These are phyloP conservation scores for Cantharis flavilabris DNA, from an alignment of 2,888 invertebrate genomes.

Conservation along the genomic window DNA sequence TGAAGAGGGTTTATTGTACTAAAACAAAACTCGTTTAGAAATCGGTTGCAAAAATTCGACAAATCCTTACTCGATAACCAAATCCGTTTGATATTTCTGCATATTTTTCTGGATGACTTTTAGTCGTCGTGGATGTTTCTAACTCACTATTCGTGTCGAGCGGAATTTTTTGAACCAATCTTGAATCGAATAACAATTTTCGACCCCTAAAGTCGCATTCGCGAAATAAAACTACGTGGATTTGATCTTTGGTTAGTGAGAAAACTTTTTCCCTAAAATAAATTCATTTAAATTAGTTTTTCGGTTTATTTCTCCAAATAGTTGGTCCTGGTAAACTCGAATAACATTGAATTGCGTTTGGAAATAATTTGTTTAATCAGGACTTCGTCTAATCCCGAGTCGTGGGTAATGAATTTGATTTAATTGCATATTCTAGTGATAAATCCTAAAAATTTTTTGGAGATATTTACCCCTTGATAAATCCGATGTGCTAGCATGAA, in stretches of 20 bases:
- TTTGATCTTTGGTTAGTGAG: conserved; percentile 72
- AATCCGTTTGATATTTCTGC: conserved; percentile 68
- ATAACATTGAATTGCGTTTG: too few relatives aligned
- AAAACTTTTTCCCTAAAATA: conserved; percentile 59
- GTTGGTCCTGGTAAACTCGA: too few relatives aligned
- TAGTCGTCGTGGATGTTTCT: conserved; percentile 4
- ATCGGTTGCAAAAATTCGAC: not conserved
- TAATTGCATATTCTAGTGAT: too few relatives aligned
- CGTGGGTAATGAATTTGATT: too few relatives aligned
- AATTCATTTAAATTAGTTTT: conserved; percentile 6
- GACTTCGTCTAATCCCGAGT: too few relatives aligned
- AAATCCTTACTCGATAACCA: conserved; percentile 65
- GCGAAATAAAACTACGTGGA: conserved; percentile 80
- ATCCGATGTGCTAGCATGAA: too few relatives aligned
- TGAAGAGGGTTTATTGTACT: conserved; percentile 68
- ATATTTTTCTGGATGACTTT: conserved; percentile 46
- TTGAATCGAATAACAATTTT: conserved; percentile 82
- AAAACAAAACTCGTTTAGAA: conserved; percentile 35
- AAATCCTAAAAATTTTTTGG: too few relatives aligned
- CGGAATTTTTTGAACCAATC: conserved; percentile 66
- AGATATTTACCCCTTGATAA: too few relatives aligned
- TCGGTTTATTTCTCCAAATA: not conserved
- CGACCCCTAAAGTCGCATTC: conserved; percentile 85
- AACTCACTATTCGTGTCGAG: conserved; percentile 38
- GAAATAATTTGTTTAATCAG: too few relatives aligned